phyloP scores from a whole-genome alignment of 2,797 vertebrate species.

The Mus caroli region DNA sequence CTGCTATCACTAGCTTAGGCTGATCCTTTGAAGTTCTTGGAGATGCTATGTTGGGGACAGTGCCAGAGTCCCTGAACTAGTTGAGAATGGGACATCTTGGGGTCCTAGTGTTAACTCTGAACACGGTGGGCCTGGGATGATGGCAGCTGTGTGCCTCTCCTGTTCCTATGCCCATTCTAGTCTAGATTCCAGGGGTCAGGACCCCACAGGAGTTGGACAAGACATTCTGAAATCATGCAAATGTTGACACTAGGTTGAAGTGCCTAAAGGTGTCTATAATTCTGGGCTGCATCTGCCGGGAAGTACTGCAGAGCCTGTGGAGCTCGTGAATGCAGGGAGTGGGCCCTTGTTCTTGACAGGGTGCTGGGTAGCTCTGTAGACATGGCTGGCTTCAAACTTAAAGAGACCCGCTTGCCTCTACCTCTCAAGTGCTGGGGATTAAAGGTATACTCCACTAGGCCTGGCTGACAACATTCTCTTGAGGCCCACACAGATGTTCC shows the following conservation, averaged over 20 bases:
- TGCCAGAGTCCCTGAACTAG: not conserved
- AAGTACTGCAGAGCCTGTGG: not conserved
- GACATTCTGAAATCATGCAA: conserved; percentile 17
- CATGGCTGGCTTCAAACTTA: not conserved
- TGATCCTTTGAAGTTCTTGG: not conserved
- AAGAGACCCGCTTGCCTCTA: not conserved
- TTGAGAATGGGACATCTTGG: not conserved
- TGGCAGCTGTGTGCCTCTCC: not conserved
- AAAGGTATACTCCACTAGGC: too few species aligned
- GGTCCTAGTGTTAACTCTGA: not conserved
- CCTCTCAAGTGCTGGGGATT: not conserved
- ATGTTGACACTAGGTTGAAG: conserved; percentile 11
- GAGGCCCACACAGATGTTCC: not conserved
- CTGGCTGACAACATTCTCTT: not conserved
- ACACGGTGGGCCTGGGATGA: not conserved
- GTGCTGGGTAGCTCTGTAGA: too few species aligned
- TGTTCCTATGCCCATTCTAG: conserved; percentile 14
- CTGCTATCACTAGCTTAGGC: not conserved
- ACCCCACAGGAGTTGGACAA: not conserved
- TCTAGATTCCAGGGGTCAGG: not conserved
- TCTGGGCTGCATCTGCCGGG: not conserved
- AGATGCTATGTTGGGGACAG: not conserved
- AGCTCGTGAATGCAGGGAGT: too few species aligned
- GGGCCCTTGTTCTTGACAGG: too few species aligned
- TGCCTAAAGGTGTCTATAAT: not conserved